Conservation (phyloP, 2,888 invertebrate species). For the Amphimallon solstitiale region DNA sequence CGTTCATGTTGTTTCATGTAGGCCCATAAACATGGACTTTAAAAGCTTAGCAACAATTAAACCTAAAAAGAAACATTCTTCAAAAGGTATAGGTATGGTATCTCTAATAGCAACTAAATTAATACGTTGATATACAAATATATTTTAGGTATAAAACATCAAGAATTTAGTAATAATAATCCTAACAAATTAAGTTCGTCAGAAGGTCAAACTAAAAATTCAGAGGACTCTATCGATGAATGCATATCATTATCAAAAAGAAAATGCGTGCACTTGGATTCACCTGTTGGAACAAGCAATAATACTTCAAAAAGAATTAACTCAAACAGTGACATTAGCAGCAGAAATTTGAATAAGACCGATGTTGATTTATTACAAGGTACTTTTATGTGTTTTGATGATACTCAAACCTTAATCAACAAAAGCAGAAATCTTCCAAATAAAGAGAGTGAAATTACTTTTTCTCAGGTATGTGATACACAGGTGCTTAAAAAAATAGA, state of each 20-base stretch:
- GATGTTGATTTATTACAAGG: constrained; percentile 17
- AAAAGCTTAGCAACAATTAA: background rate
- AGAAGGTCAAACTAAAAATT: background rate
- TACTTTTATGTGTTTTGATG: constrained; percentile 32
- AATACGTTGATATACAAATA: background rate
- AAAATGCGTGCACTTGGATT: no score
- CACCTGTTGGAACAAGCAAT: background rate
- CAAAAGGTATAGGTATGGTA: background rate
- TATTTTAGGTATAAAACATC: background rate
- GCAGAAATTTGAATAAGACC: background rate
- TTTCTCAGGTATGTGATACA: constrained; percentile 52
- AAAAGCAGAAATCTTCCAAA: background rate
- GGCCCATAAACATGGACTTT: constrained; percentile 1
- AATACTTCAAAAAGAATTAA: background rate
- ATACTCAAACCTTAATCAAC: constrained; percentile 36
- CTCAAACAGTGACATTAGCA: background rate
- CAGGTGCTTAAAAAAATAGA: constrained; percentile 54
- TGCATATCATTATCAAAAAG: no score
- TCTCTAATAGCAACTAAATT: background rate
- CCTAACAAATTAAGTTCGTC: background rate
- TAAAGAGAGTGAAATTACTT: constrained; percentile 6
- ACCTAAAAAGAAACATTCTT: background rate
- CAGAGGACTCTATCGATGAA: no score
- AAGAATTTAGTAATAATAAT: background rate
- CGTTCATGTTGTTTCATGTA: background rate